These are phyloP conservation scores for Leptinotarsa texana DNA, from an alignment of 1,140 invertebrate genomes.

Conservation along the genomic window DNA sequence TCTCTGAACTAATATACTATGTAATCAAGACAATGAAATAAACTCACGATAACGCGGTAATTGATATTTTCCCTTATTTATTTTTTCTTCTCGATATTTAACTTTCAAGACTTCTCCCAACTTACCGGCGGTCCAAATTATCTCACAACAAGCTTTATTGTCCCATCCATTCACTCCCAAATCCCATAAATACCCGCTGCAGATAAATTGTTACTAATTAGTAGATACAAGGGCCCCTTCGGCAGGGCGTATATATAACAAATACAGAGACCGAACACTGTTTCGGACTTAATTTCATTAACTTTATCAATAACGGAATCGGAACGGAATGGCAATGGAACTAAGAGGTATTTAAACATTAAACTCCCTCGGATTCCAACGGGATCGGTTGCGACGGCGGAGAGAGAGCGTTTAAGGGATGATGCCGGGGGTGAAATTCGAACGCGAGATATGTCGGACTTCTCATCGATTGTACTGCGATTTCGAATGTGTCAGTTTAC, in stretches of 20 bases:
- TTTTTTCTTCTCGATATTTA: too few species aligned
- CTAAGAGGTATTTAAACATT: conserved; percentile 36
- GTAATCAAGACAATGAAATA: too few species aligned
- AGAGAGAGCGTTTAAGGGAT: conserved; percentile 6
- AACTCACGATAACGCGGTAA: too few species aligned
- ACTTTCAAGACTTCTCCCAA: not conserved
- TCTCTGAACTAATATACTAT: too few species aligned
- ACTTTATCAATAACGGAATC: conserved; percentile 40
- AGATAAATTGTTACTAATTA: conserved; percentile 41
- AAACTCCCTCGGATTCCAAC: conserved; percentile 29
- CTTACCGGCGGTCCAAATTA: not conserved
- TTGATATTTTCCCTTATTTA: too few species aligned
- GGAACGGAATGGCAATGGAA: conserved; percentile 32
- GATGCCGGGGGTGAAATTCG: not conserved
- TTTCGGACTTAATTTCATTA: conserved; percentile 41
- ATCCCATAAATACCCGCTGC: conserved; percentile 22
- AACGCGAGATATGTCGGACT: not conserved
- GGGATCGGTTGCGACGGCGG: not conserved
- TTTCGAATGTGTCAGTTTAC: not conserved
- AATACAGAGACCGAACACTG: conserved; percentile 24
- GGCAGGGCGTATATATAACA: conserved; percentile 6
- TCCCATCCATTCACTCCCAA: conserved; percentile 14
- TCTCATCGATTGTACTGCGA: not conserved
- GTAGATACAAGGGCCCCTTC: conserved; percentile 29
- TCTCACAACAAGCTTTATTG: conserved; percentile 20